Base-by-base conservation (phyloP, 1,140 invertebrate species). In the Macrosteles quadrilineatus region DNA sequence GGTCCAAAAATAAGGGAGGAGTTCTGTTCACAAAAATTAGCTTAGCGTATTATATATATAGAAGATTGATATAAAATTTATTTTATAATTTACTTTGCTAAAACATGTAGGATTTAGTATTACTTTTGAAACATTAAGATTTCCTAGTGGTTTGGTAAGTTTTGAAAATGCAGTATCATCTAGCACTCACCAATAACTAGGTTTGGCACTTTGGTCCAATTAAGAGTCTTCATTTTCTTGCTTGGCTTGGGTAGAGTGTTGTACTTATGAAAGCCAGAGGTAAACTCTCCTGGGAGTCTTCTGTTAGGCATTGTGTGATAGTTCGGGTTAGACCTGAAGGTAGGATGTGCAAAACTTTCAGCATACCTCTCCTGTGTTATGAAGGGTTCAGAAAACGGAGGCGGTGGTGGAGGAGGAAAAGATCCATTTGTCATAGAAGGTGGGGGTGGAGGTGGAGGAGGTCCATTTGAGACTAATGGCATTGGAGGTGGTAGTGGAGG, bases 161-260 rank as follows among this genome's bases (percentile, higher is more conserved):
- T n/a, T n/a, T n/a, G n/a, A n/a, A n/a, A n/a, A n/a, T n/a, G n/a
- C n/a, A n/a, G n/a, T n/a, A n/a, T n/a, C n/a, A n/a, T n/a, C n/a
- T n/a, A n/a, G n/a, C 31, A 65, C 36, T 72, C 69, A 76, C 75
- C 73, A 4, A 75, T 72, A 40, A 69, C 45, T 72, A 76, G 75
- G 45, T 50, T 75, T 14, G 78, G 78, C 31, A 83, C 76, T 73
- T 82, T 81, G 3, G 75, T 78, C 81, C 81, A 82, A 64, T 83
- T 83, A 0, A 82, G 50, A 21, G 79, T 78, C 69, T 80, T 79
- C 78, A 81, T 78, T 72, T 81, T 81, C 40, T 72, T 75, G 71
- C 74, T 77, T 0, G 79, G 79, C 67, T 77, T 75, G 11, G 78
- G 77, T 19, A 79, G 47, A 6, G 78, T 75, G 6, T 76, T 72